Evolutionary conservation across 1,140 invertebrate species (phyloP), one percentile per base, ranked within the genome.

Genomic region (Drosophila trapezifrons): DNA sequence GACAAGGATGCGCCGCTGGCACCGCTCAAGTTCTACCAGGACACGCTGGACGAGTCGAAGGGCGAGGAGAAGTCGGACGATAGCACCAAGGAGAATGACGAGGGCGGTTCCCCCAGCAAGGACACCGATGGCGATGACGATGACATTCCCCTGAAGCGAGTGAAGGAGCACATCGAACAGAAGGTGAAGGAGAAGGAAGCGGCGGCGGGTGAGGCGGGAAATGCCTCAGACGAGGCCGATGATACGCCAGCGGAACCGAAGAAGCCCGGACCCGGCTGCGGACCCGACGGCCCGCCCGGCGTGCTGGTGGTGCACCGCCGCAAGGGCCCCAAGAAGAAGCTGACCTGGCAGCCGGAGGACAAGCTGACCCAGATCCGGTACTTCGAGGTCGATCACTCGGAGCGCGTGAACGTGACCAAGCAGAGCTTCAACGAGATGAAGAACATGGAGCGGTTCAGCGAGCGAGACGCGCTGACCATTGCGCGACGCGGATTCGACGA

Each of bases 371-470:
- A 96, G 71, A 93, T 97, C 43, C 95, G 95, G 78, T 98, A 96
- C 87, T 99, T 99, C 92, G 97, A 98, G 92, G 92, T 98, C 43
- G 98, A 99, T 92, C 97, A 98, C 93, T 98, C 96, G 4, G 98
- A 99, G 93, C 94, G 98, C 89, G 97, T 98, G 1, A 98, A 98
- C 93, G 98, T 99, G 0, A 98, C 97, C 0, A 96, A 97, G 92
- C 96, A 96, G 29, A 91, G 75, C 20, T 98, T 98, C 92, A 95
- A 95, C n/a, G 97, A 98, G 76, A 96, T 98, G 96, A 98, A 97
- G 91, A 95, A 96, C 90, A 95, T 97, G 93, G 98, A 99, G 87
- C 96, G 96, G 63, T 94, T 95, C 71, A 93, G 96, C 76, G 98
- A 99, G 92, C 94, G 97, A 56, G 95, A 98, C 92, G 96, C 96